Evolutionary conservation across 2,113 vertebrate genomes (phyloP).

Genomic region (Labrus mixtus): DNA sequence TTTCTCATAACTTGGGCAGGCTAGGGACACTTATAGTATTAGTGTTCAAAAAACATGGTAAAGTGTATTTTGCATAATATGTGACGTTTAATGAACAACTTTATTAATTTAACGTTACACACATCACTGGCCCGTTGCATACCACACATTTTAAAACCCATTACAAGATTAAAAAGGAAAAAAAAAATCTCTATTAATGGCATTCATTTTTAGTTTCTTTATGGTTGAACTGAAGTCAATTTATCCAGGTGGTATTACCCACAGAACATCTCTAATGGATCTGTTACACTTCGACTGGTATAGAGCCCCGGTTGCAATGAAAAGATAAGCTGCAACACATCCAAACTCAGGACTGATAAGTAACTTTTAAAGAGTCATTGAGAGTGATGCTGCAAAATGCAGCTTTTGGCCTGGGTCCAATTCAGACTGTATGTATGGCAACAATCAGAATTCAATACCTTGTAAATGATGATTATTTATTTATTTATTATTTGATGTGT

Average conservation of each 20-base stretch:
- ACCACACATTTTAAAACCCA: conserved; percentile 10
- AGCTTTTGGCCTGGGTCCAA: background rate
- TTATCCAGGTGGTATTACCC: background rate
- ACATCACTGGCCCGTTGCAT: conserved; percentile 12
- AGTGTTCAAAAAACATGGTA: too few species aligned
- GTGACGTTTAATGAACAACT: background rate
- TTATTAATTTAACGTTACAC: conserved; percentile 1
- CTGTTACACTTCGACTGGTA: conserved; percentile 13
- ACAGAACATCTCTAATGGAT: conserved; percentile 3
- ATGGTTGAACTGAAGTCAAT: conserved; percentile 10
- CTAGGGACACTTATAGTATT: too few species aligned
- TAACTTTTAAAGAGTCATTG: conserved; percentile 13
- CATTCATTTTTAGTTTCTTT: conserved; percentile 1
- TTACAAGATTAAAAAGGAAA: background rate
- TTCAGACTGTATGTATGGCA: background rate
- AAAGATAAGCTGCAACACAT: conserved; percentile 23
- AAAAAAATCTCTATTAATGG: background rate
- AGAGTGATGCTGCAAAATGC: conserved; percentile 1
- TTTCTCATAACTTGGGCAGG: too few species aligned
- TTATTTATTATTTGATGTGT: too few species aligned
- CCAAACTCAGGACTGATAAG: background rate
- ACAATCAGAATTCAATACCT: background rate
- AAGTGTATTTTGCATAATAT: too few species aligned
- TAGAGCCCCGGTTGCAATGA: background rate
- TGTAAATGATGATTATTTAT: background rate